phyloP scores from a whole-genome alignment of 2,888 invertebrate species.

The Heliothis peltigera region DNA sequence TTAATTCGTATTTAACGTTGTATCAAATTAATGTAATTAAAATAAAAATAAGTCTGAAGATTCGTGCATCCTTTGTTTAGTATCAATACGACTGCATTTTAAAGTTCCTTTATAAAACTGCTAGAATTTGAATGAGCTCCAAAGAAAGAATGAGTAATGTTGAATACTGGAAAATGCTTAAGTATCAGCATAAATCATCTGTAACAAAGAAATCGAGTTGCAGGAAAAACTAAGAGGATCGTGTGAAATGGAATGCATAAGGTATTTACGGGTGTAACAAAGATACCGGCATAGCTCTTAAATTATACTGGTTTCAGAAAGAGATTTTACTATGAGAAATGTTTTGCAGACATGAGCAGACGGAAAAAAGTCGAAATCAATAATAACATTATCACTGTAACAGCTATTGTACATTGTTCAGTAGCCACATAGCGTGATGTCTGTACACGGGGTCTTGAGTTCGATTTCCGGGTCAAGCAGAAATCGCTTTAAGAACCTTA shows the following conservation, averaged over 20 bases:
- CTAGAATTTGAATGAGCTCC: conserved; percentile 58
- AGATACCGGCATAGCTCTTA: conserved; percentile 45
- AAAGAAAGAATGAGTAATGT: conserved; percentile 66
- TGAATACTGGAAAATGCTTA: conserved; percentile 70
- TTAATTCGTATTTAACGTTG: conserved; percentile 2
- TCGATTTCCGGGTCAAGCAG: too few relatives aligned
- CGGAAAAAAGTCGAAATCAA: conserved; percentile 7
- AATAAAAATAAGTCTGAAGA: conserved; percentile 7
- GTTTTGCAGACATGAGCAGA: conserved; percentile 11
- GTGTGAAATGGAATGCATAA: conserved; percentile 61
- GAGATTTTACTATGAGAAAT: conserved; percentile 33
- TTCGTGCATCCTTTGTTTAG: conserved; percentile 15
- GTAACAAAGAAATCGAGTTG: conserved; percentile 70
- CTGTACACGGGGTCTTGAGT: too few relatives aligned
- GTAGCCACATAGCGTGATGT: too few relatives aligned
- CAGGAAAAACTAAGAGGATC: conserved; percentile 62
- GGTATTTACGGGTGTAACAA: conserved; percentile 50
- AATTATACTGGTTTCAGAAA: conserved; percentile 22
- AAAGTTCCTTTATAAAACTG: conserved; percentile 50
- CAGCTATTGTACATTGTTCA: too few relatives aligned
- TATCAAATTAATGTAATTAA: background rate
- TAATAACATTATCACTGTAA: background rate
- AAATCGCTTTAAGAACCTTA: too few relatives aligned
- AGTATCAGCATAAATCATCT: conserved; percentile 74
- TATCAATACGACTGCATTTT: conserved; percentile 43